Evolutionary conservation across 2,888 invertebrate genomes (phyloP), one percentile per base, ranked within the genome.

Genomic region (Caenorhabditis becei): DNA sequence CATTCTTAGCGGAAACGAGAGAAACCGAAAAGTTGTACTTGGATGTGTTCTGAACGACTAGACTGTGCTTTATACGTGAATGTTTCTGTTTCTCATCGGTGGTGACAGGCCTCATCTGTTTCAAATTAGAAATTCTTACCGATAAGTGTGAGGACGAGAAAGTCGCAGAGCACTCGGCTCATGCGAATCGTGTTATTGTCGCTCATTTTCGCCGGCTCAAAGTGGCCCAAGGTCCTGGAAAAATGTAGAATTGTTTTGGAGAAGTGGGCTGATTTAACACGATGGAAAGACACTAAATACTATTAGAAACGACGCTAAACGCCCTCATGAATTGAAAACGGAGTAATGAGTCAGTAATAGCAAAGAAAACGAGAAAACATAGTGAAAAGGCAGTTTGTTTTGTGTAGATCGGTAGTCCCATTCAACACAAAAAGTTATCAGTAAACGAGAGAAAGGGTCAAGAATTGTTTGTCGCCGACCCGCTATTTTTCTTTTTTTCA

Each of bases 151-250:
- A 90, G 83, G 28, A 90, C 88, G 53, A 90, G 20, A 66, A 90
- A 89, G 75, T 90, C 90, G 81, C 89, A 89, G 61, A 88, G 59
- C 71, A 90, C 80, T 16, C 89, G 83, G 18, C 83, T 80, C 41
- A 90, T 49, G n/a, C 88, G 86, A 72, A 90, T 85, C 47, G 82
- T 84, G 70, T 82, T 84, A 51, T 79, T 65, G 54, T 77, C 83
- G 58, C 66, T 80, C 80, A 80, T 80, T 41, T 24, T 53, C n/a
- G 47, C 26, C 58, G 74, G 49, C 49, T 56, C 66, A 65, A 65
- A 16, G 41, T 32, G 20, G 11, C 61, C 72, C 72, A 62, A 72
- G 72, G 20, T 59, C 59, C 59, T 59, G 24, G 11, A 59, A 59
- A 28, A 41, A 16, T 32, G 41, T 41, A 41, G 3, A 41, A 35